Base-by-base conservation (phyloP, 2,797 vertebrate genomes). In the Peromyscus attwateri region DNA sequence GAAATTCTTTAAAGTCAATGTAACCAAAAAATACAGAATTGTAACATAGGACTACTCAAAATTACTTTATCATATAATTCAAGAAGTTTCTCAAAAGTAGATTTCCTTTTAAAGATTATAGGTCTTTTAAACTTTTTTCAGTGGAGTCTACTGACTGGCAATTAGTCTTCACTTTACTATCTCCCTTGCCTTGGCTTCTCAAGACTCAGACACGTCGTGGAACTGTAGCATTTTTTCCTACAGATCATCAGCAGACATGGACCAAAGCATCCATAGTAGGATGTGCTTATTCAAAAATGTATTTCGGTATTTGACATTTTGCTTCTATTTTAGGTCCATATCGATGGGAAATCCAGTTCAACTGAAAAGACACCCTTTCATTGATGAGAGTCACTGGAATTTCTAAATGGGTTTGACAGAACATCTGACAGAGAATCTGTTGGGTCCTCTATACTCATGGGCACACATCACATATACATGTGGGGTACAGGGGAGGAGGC, bases 11-110 rank as follows among this genome's bases (percentile, higher is more conserved):
- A 95, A 97, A 95, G 31, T 29, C 55, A 96, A 49, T 52, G 6
- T 84, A 87, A 66, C 37, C 31, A 60, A 71, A 90, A 95, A 77
- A 46, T 12, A 55, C 6, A 71, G 6, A 94, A 92, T 27, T 89
- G 11, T 87, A 27, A 71, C 29, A 88, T 82, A 96, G 40, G 10
- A 82, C 29, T 82, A 83, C 25, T 87, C 87, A 77, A 81, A 80
- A 62, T 73, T 94, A 62, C 40, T 93, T 87, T 95, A 27, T 90
- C 46, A 70, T 57, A 71, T 83, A 89, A 81, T 77, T 96, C 29
- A 93, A 95, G 64, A 96, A 92, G 81, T 57, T 95, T 27, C n/a
- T 90, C 5, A 68, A 96, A 70, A 91, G 49, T 19, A 95, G 40
- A 79, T 81, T 94, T 16, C 43, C n/a, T 64, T 43, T 40, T 68